Evolutionary conservation across 1,140 invertebrate genomes (phyloP).

Genomic region (Stegodyphus mimosarum): DNA sequence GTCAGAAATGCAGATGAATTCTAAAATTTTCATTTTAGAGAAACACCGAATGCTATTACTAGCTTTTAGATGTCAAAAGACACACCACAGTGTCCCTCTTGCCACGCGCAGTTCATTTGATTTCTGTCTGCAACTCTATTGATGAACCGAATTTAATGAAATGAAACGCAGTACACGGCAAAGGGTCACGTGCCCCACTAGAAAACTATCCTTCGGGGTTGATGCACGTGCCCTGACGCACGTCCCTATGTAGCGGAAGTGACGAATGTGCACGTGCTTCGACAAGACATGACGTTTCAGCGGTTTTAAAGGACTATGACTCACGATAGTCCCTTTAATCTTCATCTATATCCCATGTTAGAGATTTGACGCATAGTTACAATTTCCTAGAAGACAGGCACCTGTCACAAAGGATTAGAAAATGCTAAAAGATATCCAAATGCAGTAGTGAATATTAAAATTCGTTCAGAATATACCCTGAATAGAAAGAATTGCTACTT

Average conservation of each 20-base stretch:
- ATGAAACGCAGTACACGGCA: constrained; percentile 4
- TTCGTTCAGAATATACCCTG: no score
- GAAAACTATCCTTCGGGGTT: neutral
- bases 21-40: no score
- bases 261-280: constrained; percentile 25
- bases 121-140: neutral
- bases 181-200: constrained; percentile 11
- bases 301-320: constrained; percentile 44
- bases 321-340: neutral
- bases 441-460: no score
- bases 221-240: constrained; percentile 39
- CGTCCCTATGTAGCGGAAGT: neutral
- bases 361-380: neutral
- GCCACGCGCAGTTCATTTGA: no score
- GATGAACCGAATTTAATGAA: constrained; percentile 40
- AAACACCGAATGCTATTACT: no score
- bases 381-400: neutral
- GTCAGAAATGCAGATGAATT: no score
- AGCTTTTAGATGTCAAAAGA: no score
- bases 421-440: no score
- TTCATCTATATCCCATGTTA: neutral
- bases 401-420: neutral
- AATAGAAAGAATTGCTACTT: no score
- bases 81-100: no score
- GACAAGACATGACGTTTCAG: constrained; percentile 22